Conservation (phyloP, 2,888 invertebrate species). For the Mayetiola destructor region DNA sequence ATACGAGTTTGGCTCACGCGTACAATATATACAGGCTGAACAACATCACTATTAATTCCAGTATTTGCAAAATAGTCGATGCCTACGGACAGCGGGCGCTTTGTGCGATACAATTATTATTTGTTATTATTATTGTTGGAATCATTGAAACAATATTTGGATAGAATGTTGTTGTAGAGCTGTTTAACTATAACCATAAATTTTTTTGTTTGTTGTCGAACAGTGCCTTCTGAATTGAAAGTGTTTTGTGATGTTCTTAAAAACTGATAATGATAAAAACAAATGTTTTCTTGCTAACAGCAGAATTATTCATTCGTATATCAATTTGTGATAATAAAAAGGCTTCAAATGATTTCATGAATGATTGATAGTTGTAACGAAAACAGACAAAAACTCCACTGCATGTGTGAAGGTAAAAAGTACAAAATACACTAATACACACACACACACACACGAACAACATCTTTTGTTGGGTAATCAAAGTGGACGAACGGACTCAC, state of each 20-base stretch:
- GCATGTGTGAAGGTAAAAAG: no score
- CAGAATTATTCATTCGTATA: not conserved
- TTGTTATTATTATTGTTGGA: not conserved
- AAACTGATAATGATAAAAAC: no score
- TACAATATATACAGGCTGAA: not conserved
- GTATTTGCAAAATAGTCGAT: constrained; percentile 12
- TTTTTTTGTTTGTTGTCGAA: no score
- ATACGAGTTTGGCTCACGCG: not conserved
- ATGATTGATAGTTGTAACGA: not conserved
- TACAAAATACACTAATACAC: no score
- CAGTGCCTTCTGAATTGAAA: no score
- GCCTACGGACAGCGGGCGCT: not conserved
- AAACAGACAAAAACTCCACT: no score
- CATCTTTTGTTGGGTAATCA: no score
- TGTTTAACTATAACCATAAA: no score
- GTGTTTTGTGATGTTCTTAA: no score
- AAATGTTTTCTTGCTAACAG: not conserved
- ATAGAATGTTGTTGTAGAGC: no score
- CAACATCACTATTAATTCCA: not conserved
- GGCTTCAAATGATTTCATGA: not conserved
- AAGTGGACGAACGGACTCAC: no score
- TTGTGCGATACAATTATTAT: constrained; percentile 10
- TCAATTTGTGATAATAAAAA: not conserved
- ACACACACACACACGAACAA: no score
- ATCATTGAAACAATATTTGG: not conserved